Base-by-base conservation (phyloP, 2,113 vertebrate species). In the Nycticebus coucang region DNA sequence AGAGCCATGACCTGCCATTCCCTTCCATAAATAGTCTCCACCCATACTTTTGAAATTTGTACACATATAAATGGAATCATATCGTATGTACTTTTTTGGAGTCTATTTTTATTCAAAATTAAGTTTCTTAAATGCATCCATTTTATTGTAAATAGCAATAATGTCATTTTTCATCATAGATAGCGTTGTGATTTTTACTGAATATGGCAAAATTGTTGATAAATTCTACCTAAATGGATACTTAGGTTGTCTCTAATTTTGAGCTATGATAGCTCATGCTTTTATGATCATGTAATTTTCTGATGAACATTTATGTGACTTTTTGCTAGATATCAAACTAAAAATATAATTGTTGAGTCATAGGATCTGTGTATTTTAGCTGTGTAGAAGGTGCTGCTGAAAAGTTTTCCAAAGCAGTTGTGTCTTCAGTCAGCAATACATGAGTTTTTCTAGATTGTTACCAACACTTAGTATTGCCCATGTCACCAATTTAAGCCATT, bases 281-380 rank as follows among this genome's bases (percentile, higher is more conserved):
- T 59, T 8, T 66, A 15, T 82, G 8, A 68, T 75, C 28, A 59
- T 41, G 17, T 30, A 17, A 28, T 37, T 22, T 87, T 77, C 82
- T 33, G 79, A n/a, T 53, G 72, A 80, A 80, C 8, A 94, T 37
- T 74, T 55, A 14, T 26, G 30, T 30, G 1, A 13, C 78, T 79
- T 92, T 91, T 59, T 77, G 17, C 83, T 64, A 81, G 26, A 19
- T 80, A 53, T n/a, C 18, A 79, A 89, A 50, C 21, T 62, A 64
- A 57, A 94, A 69, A 35, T 55, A 82, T 45, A 89, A 92, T 74
- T 78, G 1, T 8, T 94, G 26, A 45, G 28, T 93, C 83, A 83
- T 35, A 41, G 5, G 55, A 33, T 78, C 18, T 57, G 7, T 77
- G 10, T 80, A 37, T 72, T 68, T 83, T 7, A 66, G 55, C 21